Evolutionary conservation across 1,140 invertebrate species (phyloP).

Genomic region (Latrodectus geometricus): DNA sequence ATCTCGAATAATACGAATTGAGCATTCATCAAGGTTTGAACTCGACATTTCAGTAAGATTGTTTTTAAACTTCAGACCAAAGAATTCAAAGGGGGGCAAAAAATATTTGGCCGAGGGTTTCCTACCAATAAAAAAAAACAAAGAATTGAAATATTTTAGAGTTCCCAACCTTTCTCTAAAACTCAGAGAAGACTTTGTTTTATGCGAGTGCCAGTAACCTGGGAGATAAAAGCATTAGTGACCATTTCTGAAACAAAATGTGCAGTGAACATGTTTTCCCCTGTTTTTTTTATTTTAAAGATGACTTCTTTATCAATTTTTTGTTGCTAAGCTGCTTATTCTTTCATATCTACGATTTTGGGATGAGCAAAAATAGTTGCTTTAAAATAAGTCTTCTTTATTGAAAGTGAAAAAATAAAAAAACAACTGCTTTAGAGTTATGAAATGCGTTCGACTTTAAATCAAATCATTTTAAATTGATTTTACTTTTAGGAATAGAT

Average conservation of each 20-base stretch:
- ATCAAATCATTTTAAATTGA: no score
- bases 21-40: neutral
- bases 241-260: neutral
- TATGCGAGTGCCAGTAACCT: neutral
- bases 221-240: slow-evolving; percentile 1
- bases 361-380: no score
- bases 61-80: neutral
- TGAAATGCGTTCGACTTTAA: no score
- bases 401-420: no score
- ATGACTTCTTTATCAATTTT: neutral
- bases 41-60: neutral
- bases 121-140: neutral
- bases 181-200: neutral
- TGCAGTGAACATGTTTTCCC: neutral
- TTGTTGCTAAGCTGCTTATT: neutral
- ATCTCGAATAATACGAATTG: neutral
- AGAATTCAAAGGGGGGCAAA: neutral
- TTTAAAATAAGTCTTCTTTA: no score
- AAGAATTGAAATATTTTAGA: neutral
- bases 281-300: neutral
- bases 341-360: neutral
- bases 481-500: no score
- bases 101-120: neutral
- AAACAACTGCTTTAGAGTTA: no score
- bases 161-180: neutral